A percentile compares a stretch with the other conserved stretches of the same genome.
These are phyloP conservation scores for Eurytoma californica DNA, from an alignment of 2,888 invertebrate species.

Conservation along the genomic window DNA sequence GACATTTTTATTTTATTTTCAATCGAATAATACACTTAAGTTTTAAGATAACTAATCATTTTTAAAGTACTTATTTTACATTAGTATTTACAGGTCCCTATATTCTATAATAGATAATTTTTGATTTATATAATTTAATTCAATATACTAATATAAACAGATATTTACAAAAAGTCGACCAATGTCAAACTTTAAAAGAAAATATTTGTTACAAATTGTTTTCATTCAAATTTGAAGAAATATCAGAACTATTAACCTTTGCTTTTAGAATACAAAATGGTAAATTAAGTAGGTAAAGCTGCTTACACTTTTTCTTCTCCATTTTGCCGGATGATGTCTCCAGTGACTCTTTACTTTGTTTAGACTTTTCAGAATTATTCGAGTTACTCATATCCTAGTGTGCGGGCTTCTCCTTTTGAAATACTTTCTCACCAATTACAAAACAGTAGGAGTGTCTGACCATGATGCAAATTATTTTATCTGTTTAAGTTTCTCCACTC, in stretches of 20 bases:
- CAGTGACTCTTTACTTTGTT: neutral
- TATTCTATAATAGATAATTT: too few species aligned
- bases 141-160: too few species aligned
- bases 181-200: too few species aligned
- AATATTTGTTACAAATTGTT: too few species aligned
- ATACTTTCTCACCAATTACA: slow-evolving; percentile 32
- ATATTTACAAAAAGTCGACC: too few species aligned
- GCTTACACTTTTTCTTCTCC: slow-evolving; percentile 39
- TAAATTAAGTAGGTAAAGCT: neutral
- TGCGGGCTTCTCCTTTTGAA: slow-evolving; percentile 19
- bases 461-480: slow-evolving; percentile 49
- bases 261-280: neutral
- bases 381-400: slow-evolving; percentile 24
- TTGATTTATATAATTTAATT: too few species aligned
- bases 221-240: slow-evolving; percentile 1
- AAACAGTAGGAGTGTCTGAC: slow-evolving; percentile 40
- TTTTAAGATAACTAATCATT: too few species aligned
- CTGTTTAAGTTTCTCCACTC: slow-evolving; percentile 39
- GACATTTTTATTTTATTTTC: too few species aligned
- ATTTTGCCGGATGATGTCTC: slow-evolving; percentile 13
- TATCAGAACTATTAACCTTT: neutral
- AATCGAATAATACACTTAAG: too few species aligned
- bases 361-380: slow-evolving; percentile 9
- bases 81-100: too few species aligned
- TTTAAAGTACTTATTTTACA: too few species aligned